A percentile compares a stretch with the other conserved stretches of the same genome.
Conservation (phyloP, 2,113 vertebrate genomes). For the Pan troglodytes region NHGRI_mPanTro3-v2.1_pri NC_072411.2:81389001-81389500, state of each 20-base stretch:
- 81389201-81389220: not conserved
- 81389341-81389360: rapidly evolving
- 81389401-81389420: not conserved
- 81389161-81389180: not conserved
- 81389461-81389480: not conserved
- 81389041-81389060: not conserved
- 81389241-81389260: not conserved
- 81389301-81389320: not conserved
- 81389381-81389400: not conserved
- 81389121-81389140: not conserved
- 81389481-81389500: not conserved
- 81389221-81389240: not conserved
- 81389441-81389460: not conserved
- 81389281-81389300: not conserved
- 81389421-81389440: slow-evolving; percentile 10
- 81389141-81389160: not conserved
- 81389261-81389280: rapidly evolving
- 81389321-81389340: not conserved
- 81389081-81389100: not conserved
- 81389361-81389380: rapidly evolving
- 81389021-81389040: not conserved
- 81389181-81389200: not conserved
- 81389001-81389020: not conserved
- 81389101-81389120: not conserved
- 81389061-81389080: not conserved